Percentiles rank a stretch among this genome's conserved stretches.
Evolutionary conservation across 2,113 vertebrate genomes (phyloP).

Genomic region (Prietella phreatophila): DNA sequence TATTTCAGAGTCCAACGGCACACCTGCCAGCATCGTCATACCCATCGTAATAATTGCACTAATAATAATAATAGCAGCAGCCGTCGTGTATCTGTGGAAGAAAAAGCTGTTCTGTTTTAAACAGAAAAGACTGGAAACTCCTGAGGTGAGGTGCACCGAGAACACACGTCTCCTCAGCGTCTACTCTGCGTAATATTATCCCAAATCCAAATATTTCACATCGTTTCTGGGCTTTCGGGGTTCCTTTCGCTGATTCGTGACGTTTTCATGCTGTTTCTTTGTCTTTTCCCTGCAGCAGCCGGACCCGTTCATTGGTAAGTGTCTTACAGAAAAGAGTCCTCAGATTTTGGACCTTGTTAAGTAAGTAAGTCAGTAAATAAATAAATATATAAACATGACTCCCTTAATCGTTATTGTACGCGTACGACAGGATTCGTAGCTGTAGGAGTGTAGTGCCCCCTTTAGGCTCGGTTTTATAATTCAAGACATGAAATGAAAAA

Average conservation of each 20-base stretch:
- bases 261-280: neutral
- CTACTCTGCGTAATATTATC: neutral
- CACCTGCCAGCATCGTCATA: fast-evolving
- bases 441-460: too few relatives aligned
- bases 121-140: neutral
- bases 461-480: neutral
- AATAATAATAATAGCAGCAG: neutral
- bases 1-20: neutral
- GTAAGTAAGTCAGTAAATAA: neutral
- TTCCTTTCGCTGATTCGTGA: neutral
- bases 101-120: slow-evolving; percentile 21
- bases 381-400: neutral
- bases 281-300: neutral
- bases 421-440: too few relatives aligned
- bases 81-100: neutral
- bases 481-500: neutral
- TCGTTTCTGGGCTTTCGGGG: neutral
- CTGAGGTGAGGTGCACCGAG: fast-evolving
- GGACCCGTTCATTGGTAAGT: too few relatives aligned
- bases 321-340: neutral
- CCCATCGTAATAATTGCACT: neutral
- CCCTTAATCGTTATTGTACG: neutral
- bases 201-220: neutral
- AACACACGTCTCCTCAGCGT: too few relatives aligned
- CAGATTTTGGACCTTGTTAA: neutral